These are phyloP conservation scores for Periophthalmus modestus DNA, from an alignment of 2,113 vertebrate species.

Conservation along the genomic window DNA sequence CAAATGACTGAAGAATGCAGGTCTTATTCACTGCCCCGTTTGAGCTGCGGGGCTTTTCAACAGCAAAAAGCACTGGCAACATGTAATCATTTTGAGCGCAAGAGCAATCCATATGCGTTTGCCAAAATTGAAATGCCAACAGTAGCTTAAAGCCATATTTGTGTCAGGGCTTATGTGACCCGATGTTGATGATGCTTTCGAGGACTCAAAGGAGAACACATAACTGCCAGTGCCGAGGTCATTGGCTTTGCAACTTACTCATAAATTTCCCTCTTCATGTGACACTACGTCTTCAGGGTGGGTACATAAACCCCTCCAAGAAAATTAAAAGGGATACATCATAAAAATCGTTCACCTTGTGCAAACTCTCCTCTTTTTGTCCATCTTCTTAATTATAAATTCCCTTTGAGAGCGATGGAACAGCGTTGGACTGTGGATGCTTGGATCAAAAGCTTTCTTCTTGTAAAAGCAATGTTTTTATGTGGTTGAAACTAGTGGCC, in stretches of 20 bases:
- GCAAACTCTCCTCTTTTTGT: slow-evolving; percentile 8
- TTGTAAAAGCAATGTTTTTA: slow-evolving; percentile 39
- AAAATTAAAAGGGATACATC: slow-evolving; percentile 17
- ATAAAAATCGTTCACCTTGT: slow-evolving; percentile 1
- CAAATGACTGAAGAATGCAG: slow-evolving; percentile 55
- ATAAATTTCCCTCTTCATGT: slow-evolving; percentile 43
- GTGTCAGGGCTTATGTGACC: slow-evolving; percentile 65
- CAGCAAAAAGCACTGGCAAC: slow-evolving; percentile 56
- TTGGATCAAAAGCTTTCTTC: slow-evolving; percentile 7
- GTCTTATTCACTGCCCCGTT: slow-evolving; percentile 53
- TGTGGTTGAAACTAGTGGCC: slow-evolving; percentile 70
- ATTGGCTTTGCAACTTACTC: slow-evolving; percentile 40
- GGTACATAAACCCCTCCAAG: slow-evolving; percentile 25
- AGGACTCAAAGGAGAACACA: slow-evolving; percentile 47
- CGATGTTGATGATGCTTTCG: slow-evolving; percentile 57
- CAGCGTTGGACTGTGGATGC: slow-evolving; percentile 41
- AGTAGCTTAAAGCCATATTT: slow-evolving; percentile 69
- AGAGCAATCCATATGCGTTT: slow-evolving; percentile 51
- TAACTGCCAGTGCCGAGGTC: slow-evolving; percentile 16
- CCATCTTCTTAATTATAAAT: slow-evolving; percentile 36
- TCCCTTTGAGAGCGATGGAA: slow-evolving; percentile 53
- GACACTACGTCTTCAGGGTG: slow-evolving; percentile 33
- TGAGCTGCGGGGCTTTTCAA: slow-evolving; percentile 70
- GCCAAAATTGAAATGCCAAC: slow-evolving; percentile 71
- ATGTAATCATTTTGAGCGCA: slow-evolving; percentile 60